Conservation (phyloP, 2,797 vertebrate species). For the Momotus momota region DNA sequence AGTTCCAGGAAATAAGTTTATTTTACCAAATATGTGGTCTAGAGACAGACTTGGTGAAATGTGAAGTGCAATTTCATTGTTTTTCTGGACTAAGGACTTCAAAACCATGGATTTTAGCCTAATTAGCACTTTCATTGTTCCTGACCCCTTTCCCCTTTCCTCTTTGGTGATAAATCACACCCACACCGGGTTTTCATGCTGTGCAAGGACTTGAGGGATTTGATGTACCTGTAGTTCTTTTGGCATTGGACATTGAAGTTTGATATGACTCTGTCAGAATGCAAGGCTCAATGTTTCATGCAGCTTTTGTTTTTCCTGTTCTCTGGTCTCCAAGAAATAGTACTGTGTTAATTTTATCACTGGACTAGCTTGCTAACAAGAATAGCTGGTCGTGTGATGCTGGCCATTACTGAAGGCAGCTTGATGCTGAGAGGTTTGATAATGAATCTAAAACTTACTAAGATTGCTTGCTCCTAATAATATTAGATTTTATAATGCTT, state of each 20-base stretch:
- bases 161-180: neutral
- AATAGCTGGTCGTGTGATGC: neutral
- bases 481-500: neutral
- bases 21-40: neutral
- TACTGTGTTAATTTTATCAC: neutral
- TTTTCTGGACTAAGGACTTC: neutral
- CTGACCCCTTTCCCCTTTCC: neutral
- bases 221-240: neutral
- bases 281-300: neutral
- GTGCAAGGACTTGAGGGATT: neutral
- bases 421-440: neutral
- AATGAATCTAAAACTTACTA: neutral
- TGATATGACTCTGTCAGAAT: neutral
- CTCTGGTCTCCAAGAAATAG: neutral
- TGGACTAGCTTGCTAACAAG: neutral
- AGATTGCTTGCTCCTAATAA: neutral
- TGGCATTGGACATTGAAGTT: neutral
- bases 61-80: neutral
- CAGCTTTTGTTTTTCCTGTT: neutral
- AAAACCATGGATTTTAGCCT: neutral
- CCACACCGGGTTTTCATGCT: no score
- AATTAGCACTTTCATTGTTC: neutral
- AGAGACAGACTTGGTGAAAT: neutral
- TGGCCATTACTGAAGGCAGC: neutral
- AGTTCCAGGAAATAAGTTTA: neutral